Evolutionary conservation across 1,140 invertebrate genomes (phyloP).

Genomic region (Lerema accius): DNA sequence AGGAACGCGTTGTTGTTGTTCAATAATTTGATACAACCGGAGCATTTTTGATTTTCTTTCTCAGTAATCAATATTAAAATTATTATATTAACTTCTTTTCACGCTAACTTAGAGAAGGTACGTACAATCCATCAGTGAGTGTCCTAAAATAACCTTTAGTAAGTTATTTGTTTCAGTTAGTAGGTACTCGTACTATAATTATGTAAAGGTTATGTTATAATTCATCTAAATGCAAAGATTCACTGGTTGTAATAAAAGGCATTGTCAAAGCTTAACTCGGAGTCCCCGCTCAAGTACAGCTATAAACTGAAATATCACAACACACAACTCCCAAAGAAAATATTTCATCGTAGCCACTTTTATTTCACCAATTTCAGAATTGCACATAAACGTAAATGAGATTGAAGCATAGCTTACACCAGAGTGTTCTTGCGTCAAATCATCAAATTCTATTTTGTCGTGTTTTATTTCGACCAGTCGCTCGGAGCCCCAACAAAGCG

Average conservation of each 20-base stretch:
- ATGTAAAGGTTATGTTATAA: too few species aligned
- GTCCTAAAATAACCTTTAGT: too few species aligned
- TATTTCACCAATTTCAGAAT: constrained; percentile 35
- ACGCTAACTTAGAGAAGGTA: background rate
- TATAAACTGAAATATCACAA: constrained; percentile 1
- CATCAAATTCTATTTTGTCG: constrained; percentile 50
- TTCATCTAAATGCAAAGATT: too few species aligned
- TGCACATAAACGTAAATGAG: constrained; percentile 36
- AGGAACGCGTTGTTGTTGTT: constrained; percentile 4
- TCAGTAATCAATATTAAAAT: constrained; percentile 7
- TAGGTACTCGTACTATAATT: too few species aligned
- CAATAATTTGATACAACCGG: background rate
- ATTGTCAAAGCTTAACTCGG: background rate
- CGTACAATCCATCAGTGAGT: too few species aligned
- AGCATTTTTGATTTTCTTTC: constrained; percentile 9
- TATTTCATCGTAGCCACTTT: constrained; percentile 19
- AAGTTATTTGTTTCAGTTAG: too few species aligned
- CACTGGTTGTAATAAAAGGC: too few species aligned
- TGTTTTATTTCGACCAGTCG: constrained; percentile 45
- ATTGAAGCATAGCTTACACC: constrained; percentile 35
- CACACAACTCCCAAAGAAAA: constrained; percentile 2
- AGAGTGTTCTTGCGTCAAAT: constrained; percentile 37
- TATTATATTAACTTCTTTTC: background rate
- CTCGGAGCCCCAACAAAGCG: constrained; percentile 42
- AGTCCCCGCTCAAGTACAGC: background rate